phyloP scores from a whole-genome alignment of 2,797 vertebrate species.

The Heterohyrax brucei region DNA sequence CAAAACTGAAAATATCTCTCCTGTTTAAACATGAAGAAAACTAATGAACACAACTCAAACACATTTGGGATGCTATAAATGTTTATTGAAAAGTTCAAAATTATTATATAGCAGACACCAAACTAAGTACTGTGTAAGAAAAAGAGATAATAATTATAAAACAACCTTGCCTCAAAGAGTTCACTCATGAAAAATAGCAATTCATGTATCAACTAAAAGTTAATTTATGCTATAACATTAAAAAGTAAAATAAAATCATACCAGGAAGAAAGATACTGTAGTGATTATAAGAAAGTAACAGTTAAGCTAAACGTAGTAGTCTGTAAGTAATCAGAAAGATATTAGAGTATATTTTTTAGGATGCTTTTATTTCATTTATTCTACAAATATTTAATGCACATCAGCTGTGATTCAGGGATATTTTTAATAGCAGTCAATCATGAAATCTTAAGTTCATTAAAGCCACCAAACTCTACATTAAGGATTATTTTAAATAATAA shows the following conservation, averaged over 20 bases:
- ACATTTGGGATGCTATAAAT: not conserved
- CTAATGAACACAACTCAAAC: conserved; percentile 13
- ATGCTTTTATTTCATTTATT: not conserved
- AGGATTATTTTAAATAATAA: not conserved
- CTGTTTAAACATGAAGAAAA: not conserved
- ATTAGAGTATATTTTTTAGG: not conserved
- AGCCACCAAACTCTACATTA: not conserved
- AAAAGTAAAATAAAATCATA: not conserved
- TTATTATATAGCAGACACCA: not conserved
- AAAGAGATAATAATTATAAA: not conserved
- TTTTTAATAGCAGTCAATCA: not conserved
- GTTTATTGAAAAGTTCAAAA: conserved; percentile 7
- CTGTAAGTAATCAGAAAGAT: not conserved
- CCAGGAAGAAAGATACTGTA: not conserved
- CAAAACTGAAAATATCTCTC: conserved; percentile 30
- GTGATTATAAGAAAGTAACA: not conserved
- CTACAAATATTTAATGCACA: not conserved
- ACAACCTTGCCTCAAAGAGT: not conserved
- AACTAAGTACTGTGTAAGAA: not conserved
- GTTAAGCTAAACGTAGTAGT: not conserved
- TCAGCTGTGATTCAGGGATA: not conserved
- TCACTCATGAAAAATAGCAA: not conserved
- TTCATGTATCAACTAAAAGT: not conserved
- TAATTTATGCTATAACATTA: not conserved
- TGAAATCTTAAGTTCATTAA: conserved; percentile 34